Evolutionary conservation across 2,888 invertebrate genomes (phyloP).

Genomic region (Panopea generosa): DNA sequence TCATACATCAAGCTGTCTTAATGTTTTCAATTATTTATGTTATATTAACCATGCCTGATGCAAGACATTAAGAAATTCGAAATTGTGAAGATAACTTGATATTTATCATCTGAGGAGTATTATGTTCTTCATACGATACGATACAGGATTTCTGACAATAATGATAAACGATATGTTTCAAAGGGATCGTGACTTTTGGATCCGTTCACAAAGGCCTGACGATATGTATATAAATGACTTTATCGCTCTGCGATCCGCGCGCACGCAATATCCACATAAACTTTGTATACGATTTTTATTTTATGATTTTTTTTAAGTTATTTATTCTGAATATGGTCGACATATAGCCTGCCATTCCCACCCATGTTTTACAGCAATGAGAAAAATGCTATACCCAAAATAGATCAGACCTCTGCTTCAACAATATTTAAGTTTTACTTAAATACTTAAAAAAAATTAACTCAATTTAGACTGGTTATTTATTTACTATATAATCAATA

Average conservation of each 20-base stretch:
- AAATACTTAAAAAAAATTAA: no score
- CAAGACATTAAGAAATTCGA: constrained; percentile 26
- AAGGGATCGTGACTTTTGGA: constrained; percentile 10
- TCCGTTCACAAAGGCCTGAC: constrained; percentile 17
- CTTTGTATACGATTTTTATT: background rate
- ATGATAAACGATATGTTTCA: background rate
- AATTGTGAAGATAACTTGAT: constrained; percentile 23
- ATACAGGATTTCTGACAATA: constrained; percentile 12
- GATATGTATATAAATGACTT: constrained; percentile 25
- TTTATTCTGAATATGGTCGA: no score
- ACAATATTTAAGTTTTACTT: no score
- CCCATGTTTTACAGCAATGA: no score
- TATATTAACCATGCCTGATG: constrained; percentile 51
- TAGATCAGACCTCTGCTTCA: no score
- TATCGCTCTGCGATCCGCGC: background rate
- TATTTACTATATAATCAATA: no score
- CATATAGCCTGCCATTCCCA: no score
- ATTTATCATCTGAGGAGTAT: constrained; percentile 4
- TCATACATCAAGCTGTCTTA: constrained; percentile 39
- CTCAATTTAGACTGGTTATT: no score
- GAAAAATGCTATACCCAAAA: no score
- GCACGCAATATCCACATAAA: constrained; percentile 10
- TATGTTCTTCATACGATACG: constrained; percentile 5
- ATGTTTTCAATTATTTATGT: constrained; percentile 47
- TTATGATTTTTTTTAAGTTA: no score